Evolutionary conservation across 1,140 invertebrate species (phyloP).

Genomic region (Lepidotrigona ventralis): DNA sequence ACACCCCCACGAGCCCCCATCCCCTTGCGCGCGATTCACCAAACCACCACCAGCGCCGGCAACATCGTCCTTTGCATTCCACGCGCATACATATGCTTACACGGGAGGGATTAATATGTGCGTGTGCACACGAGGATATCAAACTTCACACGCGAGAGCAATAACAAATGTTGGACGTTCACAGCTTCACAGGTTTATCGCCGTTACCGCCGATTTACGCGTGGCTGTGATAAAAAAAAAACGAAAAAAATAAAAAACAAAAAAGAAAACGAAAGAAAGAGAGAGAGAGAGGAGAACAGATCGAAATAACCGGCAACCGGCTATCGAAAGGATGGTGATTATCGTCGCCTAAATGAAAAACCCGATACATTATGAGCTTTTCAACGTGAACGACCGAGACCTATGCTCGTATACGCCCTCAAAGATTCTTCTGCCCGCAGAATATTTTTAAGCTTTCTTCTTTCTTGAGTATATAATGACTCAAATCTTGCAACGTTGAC

Average conservation of each 20-base stretch:
- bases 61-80: slow-evolving; percentile 62
- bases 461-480: too few species aligned
- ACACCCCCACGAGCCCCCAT: slow-evolving; percentile 64
- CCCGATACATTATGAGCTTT: slow-evolving; percentile 51
- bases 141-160: slow-evolving; percentile 73
- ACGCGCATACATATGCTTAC: slow-evolving; percentile 55
- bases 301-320: slow-evolving; percentile 44
- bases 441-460: background rate
- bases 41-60: slow-evolving; percentile 56
- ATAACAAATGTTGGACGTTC: slow-evolving; percentile 71
- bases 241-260: slow-evolving; percentile 6
- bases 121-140: slow-evolving; percentile 66
- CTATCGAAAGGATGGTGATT: slow-evolving; percentile 56
- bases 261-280: background rate
- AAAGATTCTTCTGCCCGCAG: background rate
- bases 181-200: slow-evolving; percentile 67
- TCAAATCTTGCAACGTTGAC: background rate
- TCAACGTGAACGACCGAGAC: background rate
- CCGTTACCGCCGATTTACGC: slow-evolving; percentile 65
- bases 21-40: slow-evolving; percentile 56
- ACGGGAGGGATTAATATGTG: slow-evolving; percentile 54
- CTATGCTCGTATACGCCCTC: background rate
- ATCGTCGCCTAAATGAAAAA: slow-evolving; percentile 59
- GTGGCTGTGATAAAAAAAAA: slow-evolving; percentile 52
- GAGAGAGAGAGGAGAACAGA: slow-evolving; percentile 3